Base-by-base conservation (phyloP, 1,140 invertebrate genomes). In the Lepidotrigona ventralis region DNA sequence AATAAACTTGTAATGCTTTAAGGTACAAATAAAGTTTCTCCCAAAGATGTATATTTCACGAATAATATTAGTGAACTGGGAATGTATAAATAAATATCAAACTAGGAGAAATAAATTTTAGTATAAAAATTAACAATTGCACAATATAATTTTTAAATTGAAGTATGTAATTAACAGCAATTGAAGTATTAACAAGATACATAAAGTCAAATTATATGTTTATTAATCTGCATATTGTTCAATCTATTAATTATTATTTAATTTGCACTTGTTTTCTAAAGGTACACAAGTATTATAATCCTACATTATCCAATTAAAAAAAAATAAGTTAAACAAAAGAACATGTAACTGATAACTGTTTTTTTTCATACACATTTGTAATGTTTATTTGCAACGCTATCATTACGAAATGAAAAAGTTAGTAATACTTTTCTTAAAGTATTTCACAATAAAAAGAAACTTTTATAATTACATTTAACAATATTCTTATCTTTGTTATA, bases 51-150 rank as follows among this genome's bases (percentile, higher is more conserved):
- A 29, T 56, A 70, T 63, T 39, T 58, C 46, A 82, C 51, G n/a
- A 69, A 54, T 60, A 60, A 23, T 11, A 60, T 66, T 56, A 33
- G 78, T 74, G 33, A 26, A 73, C 39, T 74, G 39, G 86, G 86
- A 88, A 87, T 88, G 86, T 87, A 85, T 79, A 54, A 88, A 85
- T 79, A 85, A 84, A 85, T 85, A 86, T 56, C 23, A 79, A 73
- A 74, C 33, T 75, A 81, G 58, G 33, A 69, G 11, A 29, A 29
- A 70, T 51, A 19, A 4, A 54, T 74, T 84, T 63, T 69, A 51
- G 21, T 75, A 79, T 53, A 73, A 14, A 33, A 68, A 72, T 72
- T 71, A 73, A 71, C 29, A 72, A 83, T 51, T 66, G 64, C 29
- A 26, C 71, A 64, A 68, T 72, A 19, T 9, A 72, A 69, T n/a